These are phyloP conservation scores for Saccostrea glomerata DNA, from an alignment of 1,140 invertebrate species.

Conservation along the genomic window DNA sequence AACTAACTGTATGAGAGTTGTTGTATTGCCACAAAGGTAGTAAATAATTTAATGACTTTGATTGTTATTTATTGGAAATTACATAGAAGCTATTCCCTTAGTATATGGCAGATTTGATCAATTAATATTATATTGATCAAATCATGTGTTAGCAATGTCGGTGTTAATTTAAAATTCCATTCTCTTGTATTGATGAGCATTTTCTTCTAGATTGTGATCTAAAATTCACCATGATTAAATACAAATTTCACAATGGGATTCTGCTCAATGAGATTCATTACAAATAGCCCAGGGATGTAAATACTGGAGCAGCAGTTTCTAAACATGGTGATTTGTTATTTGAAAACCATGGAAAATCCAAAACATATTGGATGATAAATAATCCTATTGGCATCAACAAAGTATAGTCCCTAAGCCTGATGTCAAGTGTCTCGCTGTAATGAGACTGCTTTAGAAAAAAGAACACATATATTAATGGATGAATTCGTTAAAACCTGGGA, in stretches of 20 bases:
- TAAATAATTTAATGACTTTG: neutral
- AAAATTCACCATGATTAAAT: neutral
- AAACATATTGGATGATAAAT: constrained; percentile 8
- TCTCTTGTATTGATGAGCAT: constrained; percentile 10
- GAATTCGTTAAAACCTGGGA: neutral
- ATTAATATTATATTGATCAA: neutral
- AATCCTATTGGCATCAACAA: constrained; percentile 1
- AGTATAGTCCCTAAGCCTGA: neutral
- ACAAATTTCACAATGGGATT: neutral
- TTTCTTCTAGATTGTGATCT: neutral
- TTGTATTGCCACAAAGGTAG: too few species aligned
- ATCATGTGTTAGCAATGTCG: neutral
- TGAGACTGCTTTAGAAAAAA: neutral
- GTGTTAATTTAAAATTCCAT: neutral
- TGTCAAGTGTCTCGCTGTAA: neutral
- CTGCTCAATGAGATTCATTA: neutral
- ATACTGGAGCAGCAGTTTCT: too few species aligned
- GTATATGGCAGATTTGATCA: neutral
- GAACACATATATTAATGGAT: neutral
- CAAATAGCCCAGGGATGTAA: neutral
- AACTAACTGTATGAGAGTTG: too few species aligned
- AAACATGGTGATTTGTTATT: neutral
- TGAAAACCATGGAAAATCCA: constrained; percentile 1
- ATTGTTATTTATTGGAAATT: constrained; percentile 22
- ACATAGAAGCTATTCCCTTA: neutral